Evolutionary conservation across 2,113 vertebrate species (phyloP).

Genomic region (Heloderma charlesbogerti): DNA sequence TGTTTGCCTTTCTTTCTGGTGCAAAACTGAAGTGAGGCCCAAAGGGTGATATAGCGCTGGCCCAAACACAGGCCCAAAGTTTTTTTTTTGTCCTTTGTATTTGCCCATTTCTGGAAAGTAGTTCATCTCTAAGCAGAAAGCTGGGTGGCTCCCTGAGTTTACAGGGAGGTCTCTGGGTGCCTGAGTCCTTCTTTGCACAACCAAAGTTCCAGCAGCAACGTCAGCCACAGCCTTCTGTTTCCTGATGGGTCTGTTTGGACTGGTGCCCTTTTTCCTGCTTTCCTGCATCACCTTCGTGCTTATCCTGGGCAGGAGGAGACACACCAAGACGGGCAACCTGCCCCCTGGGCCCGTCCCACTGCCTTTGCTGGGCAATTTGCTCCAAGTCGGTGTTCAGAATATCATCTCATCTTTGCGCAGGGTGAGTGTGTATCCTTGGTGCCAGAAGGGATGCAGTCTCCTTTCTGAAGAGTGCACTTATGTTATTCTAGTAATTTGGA

Average conservation of each 20-base stretch:
- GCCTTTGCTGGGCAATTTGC: conserved; percentile 44
- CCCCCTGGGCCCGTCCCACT: conserved; percentile 41
- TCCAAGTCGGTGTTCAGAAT: background rate
- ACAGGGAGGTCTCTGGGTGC: background rate
- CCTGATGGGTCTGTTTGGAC: background rate
- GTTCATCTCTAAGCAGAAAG: too few relatives aligned
- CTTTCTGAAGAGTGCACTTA: too few relatives aligned
- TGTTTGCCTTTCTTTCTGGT: too few relatives aligned
- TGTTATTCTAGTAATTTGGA: too few relatives aligned
- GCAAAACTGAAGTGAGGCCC: too few relatives aligned
- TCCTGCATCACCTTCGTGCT: conserved; percentile 11
- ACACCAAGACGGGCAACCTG: background rate
- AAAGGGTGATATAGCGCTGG: too few relatives aligned
- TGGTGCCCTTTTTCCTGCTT: background rate
- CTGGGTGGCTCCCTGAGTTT: background rate
- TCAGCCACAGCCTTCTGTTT: too few relatives aligned
- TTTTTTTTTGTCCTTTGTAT: too few relatives aligned
- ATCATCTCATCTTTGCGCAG: background rate
- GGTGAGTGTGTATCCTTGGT: background rate
- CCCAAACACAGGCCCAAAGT: too few relatives aligned
- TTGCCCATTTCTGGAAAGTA: too few relatives aligned
- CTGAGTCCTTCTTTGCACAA: background rate
- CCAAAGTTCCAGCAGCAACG: background rate
- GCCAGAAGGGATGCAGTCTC: too few relatives aligned
- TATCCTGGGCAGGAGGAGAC: conserved; percentile 14